Evolutionary conservation across 2,797 vertebrate genomes (phyloP).

Genomic region (Acrocephalus scirpaceus): DNA sequence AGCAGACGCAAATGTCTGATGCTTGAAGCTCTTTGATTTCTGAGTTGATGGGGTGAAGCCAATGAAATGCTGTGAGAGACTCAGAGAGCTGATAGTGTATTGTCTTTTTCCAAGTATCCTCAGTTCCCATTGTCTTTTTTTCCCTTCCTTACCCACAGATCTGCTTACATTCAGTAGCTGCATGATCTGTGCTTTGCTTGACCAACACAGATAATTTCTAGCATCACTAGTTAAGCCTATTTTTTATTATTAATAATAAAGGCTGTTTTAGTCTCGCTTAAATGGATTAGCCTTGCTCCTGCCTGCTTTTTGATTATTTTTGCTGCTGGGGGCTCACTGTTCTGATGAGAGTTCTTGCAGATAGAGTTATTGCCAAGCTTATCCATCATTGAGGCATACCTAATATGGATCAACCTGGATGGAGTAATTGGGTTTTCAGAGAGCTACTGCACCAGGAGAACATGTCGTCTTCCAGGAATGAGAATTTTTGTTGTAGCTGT

Average conservation of each 20-base stretch:
- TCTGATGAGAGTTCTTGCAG: constrained; percentile 25
- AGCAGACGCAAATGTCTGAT: constrained; percentile 53
- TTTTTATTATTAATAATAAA: constrained; percentile 64
- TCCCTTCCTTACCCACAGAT: background rate
- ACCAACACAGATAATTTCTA: constrained; percentile 46
- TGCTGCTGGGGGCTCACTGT: constrained; percentile 56
- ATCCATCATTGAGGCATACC: constrained; percentile 51
- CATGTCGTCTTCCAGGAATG: background rate
- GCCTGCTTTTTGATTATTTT: constrained; percentile 63
- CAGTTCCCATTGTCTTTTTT: background rate
- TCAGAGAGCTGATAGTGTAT: background rate
- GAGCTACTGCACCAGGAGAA: background rate
- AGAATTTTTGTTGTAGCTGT: background rate
- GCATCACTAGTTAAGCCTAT: constrained; percentile 55
- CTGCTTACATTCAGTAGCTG: background rate
- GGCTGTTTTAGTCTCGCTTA: constrained; percentile 42
- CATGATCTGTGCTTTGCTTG: constrained; percentile 20
- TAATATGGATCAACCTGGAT: constrained; percentile 56
- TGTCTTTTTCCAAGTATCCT: background rate
- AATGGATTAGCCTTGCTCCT: constrained; percentile 65
- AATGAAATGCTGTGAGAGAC: constrained; percentile 36
- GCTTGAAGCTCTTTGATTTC: constrained; percentile 65
- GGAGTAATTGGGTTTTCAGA: constrained; percentile 50
- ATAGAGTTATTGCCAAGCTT: constrained; percentile 47
- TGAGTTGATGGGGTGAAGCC: constrained; percentile 63